phyloP scores from a whole-genome alignment of 2,888 invertebrate genomes.

The Campaea margaritaria region DNA sequence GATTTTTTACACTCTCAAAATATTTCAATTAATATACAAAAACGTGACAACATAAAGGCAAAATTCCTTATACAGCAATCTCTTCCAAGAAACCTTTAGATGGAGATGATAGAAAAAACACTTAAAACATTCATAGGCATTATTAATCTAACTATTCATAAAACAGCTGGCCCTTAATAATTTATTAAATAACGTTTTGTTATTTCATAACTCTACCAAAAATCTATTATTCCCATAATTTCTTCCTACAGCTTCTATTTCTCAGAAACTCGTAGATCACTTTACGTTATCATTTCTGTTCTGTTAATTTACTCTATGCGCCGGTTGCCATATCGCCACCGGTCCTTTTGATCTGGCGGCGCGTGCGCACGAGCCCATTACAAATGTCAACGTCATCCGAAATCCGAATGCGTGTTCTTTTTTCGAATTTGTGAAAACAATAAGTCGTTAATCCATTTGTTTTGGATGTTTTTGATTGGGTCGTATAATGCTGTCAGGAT shows the following conservation, averaged over 20 bases:
- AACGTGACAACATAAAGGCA: too few relatives aligned
- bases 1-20: too few relatives aligned
- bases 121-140: too few relatives aligned
- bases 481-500: conserved; percentile 22
- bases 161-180: too few relatives aligned
- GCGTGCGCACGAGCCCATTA: conserved; percentile 73
- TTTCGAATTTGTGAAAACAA: conserved; percentile 60
- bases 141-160: too few relatives aligned
- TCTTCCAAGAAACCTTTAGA: too few relatives aligned
- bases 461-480: conserved; percentile 31
- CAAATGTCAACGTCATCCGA: conserved; percentile 60
- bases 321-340: conserved; percentile 56
- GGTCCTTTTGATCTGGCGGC: conserved; percentile 64
- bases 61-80: too few relatives aligned
- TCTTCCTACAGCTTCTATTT: neutral
- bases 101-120: too few relatives aligned
- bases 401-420: conserved; percentile 60
- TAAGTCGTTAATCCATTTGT: conserved; percentile 52
- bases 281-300: conserved; percentile 31
- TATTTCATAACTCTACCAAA: too few relatives aligned
- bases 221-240: too few relatives aligned
- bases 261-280: conserved; percentile 12
- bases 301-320: conserved; percentile 49
- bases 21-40: too few relatives aligned
- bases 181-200: too few relatives aligned